Conservation (phyloP, 1,140 invertebrate genomes). For the Phymorhynchus buccinoides region DNA sequence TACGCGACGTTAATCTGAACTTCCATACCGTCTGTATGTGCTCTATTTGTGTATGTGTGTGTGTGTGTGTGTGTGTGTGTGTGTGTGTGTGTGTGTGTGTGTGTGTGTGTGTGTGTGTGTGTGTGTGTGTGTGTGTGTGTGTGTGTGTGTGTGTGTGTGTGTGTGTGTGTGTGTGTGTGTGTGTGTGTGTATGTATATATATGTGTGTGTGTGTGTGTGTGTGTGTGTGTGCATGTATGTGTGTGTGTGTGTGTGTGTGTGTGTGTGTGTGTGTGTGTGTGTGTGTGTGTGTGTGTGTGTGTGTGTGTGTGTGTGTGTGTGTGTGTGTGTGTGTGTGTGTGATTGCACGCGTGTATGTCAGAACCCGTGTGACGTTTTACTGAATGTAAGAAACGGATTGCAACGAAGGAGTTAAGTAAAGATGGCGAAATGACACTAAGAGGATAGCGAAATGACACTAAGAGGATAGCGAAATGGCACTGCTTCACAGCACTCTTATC, state of each 20-base stretch:
- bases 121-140: constrained; percentile 10
- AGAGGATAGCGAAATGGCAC: too few species aligned
- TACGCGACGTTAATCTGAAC: too few species aligned
- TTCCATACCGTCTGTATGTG: too few species aligned
- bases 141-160: constrained; percentile 5
- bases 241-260: constrained; percentile 5
- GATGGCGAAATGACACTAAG: too few species aligned
- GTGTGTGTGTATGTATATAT: background rate
- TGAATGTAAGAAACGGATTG: too few species aligned
- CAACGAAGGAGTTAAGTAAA: too few species aligned
- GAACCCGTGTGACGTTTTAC: too few species aligned
- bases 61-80: constrained; percentile 10
- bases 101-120: constrained; percentile 5
- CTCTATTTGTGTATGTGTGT: background rate
- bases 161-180: background rate
- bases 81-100: background rate
- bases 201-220: constrained; percentile 1
- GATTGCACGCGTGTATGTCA: background rate
- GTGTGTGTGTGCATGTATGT: background rate
- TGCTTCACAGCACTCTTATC: too few species aligned
- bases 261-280: constrained; percentile 5
- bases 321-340: constrained; percentile 5
- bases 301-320: constrained; percentile 5
- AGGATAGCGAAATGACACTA: too few species aligned
- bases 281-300: background rate